Evolutionary conservation across 2,113 vertebrate genomes (phyloP).

Genomic region (Laticauda colubrina): DNA sequence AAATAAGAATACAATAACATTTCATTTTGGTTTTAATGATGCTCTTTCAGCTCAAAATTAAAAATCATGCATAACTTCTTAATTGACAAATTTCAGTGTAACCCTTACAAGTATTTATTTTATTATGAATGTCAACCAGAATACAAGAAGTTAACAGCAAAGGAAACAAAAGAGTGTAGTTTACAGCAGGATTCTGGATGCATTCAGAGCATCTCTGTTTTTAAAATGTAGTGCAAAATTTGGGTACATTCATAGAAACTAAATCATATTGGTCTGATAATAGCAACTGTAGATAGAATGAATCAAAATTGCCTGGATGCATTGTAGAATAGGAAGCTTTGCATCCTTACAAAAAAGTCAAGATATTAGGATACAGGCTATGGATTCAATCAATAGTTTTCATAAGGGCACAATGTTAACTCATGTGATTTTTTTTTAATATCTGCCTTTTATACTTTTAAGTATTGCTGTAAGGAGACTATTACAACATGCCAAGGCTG

Average conservation of each 20-base stretch:
- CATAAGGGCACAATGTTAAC: background rate
- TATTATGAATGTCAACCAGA: background rate
- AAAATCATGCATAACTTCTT: constrained; percentile 5
- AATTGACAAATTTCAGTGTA: background rate
- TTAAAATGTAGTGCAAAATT: background rate
- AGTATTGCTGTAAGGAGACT: background rate
- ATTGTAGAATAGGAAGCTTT: background rate
- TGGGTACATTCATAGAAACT: background rate
- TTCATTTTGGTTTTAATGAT: constrained; percentile 24
- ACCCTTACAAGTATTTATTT: background rate
- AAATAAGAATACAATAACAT: background rate
- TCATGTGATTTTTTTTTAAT: background rate
- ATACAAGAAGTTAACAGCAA: background rate
- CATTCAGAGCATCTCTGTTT: background rate
- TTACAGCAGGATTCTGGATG: background rate
- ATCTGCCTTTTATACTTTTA: background rate
- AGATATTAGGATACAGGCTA: background rate
- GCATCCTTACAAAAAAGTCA: background rate
- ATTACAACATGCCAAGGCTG: background rate
- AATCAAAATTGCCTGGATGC: background rate
- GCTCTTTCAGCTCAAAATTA: constrained; percentile 8
- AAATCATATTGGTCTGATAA: background rate
- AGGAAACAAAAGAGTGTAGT: background rate
- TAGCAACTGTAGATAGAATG: background rate
- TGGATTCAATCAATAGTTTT: background rate